Evolutionary conservation across 1,140 invertebrate species (phyloP), one percentile per base, ranked within the genome.

Genomic region (Drosophila kikkawai): DNA sequence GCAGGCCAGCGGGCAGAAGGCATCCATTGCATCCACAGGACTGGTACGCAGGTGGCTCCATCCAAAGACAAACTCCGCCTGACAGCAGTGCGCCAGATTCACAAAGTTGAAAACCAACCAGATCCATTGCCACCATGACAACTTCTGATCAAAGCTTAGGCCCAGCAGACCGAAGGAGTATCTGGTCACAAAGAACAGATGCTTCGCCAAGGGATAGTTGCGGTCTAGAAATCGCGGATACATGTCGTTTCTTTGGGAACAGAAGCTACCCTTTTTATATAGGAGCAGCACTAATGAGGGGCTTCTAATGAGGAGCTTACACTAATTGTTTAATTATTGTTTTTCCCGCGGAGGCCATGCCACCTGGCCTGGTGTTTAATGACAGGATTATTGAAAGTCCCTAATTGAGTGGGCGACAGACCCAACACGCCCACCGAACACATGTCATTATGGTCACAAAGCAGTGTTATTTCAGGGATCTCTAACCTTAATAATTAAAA

Each of bases 1-100:
- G 61, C 83, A 85, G 69, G 79, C 82, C 34, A 85, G 57, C 7
- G 82, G 82, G 45, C 82, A 85, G n/a, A 85, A 87, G 34, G 82
- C 82, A 26, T 85, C 82, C 82, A 85, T 85, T 51, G 83, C 82
- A 8, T 85, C 83, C 22, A 79, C 79, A 0, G 82, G 65, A 37
- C 69, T 87, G 41, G 37, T 71, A 3, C 36, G 32, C 19, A 85
- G 57, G n/a, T 86, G 77, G 6, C 42, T 51, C 79, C 79, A 86
- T 15, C 82, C 82, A 13, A 87, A 85, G 13, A 29, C 59, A 15
- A 85, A 67, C 59, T 85, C 83, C 22, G 83, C 82, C 79, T 85
- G 83, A 39, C 82, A 86, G 44, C 82, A 87, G 36, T 86, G 82
- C 0, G 83, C 75, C 66, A 86, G 32, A 47, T 79, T 79, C 3